Evolutionary conservation across 1,140 invertebrate species (phyloP).

Genomic region (Epicauta chinensis): DNA sequence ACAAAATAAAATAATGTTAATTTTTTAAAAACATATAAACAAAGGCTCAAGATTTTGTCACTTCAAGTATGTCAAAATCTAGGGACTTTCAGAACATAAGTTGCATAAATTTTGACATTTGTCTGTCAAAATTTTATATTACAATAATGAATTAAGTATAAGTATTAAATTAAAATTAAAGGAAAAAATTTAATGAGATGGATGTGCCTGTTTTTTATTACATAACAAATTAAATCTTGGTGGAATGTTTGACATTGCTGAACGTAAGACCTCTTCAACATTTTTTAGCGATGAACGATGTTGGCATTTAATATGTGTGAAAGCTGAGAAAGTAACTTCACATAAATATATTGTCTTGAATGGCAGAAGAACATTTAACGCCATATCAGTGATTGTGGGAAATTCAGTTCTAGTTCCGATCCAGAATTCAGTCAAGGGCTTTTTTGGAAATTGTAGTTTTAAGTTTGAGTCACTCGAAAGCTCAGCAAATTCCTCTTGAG

Average conservation of each 20-base stretch:
- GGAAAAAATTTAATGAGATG: slow-evolving; percentile 14
- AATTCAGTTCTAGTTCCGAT: slow-evolving; percentile 18
- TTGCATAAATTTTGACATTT: no score
- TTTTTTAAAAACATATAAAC: no score
- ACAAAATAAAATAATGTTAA: no score
- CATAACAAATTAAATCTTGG: slow-evolving; percentile 24
- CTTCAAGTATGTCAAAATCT: no score
- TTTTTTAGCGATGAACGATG: slow-evolving; percentile 24
- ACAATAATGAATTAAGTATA: no score
- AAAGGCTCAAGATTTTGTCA: no score
- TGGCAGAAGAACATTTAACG: slow-evolving; percentile 18
- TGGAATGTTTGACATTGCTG: slow-evolving; percentile 11
- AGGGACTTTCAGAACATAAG: no score
- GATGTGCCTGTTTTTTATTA: slow-evolving; percentile 5
- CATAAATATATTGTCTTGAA: slow-evolving; percentile 28
- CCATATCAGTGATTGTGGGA: slow-evolving; percentile 14
- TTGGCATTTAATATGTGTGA: slow-evolving; percentile 28
- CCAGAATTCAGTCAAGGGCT: slow-evolving; percentile 16
- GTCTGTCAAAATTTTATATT: no score
- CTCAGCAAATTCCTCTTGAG: slow-evolving; percentile 19
- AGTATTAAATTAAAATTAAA: slow-evolving; percentile 19
- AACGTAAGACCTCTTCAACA: slow-evolving; percentile 16
- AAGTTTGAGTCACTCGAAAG: slow-evolving; percentile 22
- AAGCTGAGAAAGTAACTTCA: slow-evolving; percentile 26
- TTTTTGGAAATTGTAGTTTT: slow-evolving; percentile 13